A percentile compares a stretch with the other conserved stretches of the same genome.
Evolutionary conservation across 64 coral and sea anemone species (phyloP).

Genomic region (Montipora sp.): DNA sequence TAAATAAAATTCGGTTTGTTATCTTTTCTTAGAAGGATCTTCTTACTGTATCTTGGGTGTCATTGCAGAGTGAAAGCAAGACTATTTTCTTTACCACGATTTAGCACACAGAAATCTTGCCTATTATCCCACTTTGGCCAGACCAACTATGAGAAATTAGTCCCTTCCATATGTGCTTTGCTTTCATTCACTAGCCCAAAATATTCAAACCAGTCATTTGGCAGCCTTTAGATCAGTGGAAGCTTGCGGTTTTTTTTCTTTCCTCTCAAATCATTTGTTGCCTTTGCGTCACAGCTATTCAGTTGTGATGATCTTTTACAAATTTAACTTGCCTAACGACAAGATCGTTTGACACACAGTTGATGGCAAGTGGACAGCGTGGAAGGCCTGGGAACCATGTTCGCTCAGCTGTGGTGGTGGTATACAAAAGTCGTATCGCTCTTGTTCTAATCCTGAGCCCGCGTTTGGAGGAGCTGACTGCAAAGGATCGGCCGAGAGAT

Average conservation of each 20-base stretch:
- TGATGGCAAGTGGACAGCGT: constrained; percentile 43
- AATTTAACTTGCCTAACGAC: not conserved
- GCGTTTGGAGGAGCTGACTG: constrained; percentile 33
- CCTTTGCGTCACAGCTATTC: not conserved
- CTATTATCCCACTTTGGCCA: too few species aligned
- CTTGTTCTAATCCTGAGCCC: constrained; percentile 24
- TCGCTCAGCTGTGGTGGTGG: constrained; percentile 34
- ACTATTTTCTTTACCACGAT: too few species aligned
- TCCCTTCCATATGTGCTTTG: too few species aligned
- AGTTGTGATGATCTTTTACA: not conserved
- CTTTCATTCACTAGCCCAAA: too few species aligned
- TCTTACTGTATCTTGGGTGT: not conserved
- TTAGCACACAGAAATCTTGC: too few species aligned
- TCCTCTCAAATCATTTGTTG: too few species aligned
- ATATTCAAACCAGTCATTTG: too few species aligned
- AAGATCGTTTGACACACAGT: not conserved
- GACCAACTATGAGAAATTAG: too few species aligned
- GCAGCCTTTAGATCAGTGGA: too few species aligned
- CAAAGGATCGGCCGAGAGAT: not conserved
- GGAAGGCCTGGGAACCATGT: constrained; percentile 21
- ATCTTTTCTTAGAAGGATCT: not conserved
- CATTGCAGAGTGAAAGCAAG: too few species aligned
- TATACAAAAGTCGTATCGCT: not conserved
- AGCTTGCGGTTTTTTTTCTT: too few species aligned
- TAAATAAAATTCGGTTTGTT: constrained; percentile 4